These are phyloP conservation scores for Aurelia sp. DNA, from an alignment of 30 jellyfish, hydroid and myxozoan species.

Conservation along the genomic window DNA sequence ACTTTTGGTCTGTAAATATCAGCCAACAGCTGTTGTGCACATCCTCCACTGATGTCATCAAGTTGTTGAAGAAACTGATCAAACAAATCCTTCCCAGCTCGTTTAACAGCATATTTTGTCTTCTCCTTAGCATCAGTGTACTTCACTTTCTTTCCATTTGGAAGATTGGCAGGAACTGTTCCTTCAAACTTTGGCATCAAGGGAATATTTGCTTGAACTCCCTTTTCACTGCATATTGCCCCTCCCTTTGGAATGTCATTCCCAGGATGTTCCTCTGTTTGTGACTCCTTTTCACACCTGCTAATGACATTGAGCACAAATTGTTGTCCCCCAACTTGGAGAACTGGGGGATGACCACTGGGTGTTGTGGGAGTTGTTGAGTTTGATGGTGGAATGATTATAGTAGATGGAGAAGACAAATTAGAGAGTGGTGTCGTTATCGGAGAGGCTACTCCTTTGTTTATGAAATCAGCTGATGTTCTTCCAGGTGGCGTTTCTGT, in stretches of 20 bases:
- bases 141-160: constrained; percentile 49
- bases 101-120: constrained; percentile 48
- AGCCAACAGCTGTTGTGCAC: constrained; percentile 59
- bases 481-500: neutral
- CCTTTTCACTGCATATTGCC: constrained; percentile 20
- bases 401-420: constrained; percentile 10
- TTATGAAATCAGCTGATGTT: neutral
- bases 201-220: constrained; percentile 61
- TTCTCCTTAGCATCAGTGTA: constrained; percentile 55
- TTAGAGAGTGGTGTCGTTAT: neutral
- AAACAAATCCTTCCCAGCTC: constrained; percentile 63
- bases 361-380: constrained; percentile 13
- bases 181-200: constrained; percentile 61
- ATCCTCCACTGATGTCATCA: constrained; percentile 73
- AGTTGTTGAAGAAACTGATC: constrained; percentile 64
- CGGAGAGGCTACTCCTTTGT: neutral
- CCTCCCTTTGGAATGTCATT: neutral
- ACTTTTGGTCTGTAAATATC: constrained; percentile 72
- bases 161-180: constrained; percentile 56
- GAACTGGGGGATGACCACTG: constrained; percentile 65
- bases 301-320: constrained; percentile 61
- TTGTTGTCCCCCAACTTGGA: constrained; percentile 79
- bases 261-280: constrained; percentile 8
- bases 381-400: constrained; percentile 46
- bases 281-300: constrained; percentile 62